Evolutionary conservation across 2,888 invertebrate genomes (phyloP).

Genomic region (Heteropelma amictum): DNA sequence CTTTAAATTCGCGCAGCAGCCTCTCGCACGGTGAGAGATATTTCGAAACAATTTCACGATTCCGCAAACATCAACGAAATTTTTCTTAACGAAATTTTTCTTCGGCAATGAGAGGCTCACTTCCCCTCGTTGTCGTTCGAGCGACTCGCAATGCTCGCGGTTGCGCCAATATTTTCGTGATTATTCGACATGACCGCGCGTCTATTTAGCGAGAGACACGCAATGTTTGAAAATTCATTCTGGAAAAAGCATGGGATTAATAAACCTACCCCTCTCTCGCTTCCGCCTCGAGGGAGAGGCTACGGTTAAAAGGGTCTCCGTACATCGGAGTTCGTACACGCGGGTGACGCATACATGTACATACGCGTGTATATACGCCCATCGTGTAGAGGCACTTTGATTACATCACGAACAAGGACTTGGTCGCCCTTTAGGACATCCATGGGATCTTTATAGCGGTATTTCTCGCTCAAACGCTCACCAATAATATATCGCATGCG

Average conservation of each 20-base stretch:
- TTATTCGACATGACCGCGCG: no score
- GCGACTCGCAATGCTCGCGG: no score
- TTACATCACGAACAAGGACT: slow-evolving; percentile 50
- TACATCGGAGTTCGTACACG: background rate
- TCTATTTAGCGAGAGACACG: background rate
- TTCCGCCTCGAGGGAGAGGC: slow-evolving; percentile 3
- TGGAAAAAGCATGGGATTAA: background rate
- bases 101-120: no score
- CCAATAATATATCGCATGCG: slow-evolving; percentile 53
- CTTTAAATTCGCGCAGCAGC: no score
- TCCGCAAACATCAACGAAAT: no score
- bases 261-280: background rate
- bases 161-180: no score
- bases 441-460: slow-evolving; percentile 59
- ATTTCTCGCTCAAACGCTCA: slow-evolving; percentile 55
- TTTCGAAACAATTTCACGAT: no score
- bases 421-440: slow-evolving; percentile 56
- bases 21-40: no score
- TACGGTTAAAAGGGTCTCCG: background rate
- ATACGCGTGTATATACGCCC: slow-evolving; percentile 19
- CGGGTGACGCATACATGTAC: slow-evolving; percentile 51
- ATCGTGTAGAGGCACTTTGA: slow-evolving; percentile 23
- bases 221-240: background rate
- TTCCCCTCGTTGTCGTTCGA: no score
- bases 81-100: no score